These are phyloP conservation scores for Bubo blakistoni DNA, from an alignment of 2,113 vertebrate species.

Conservation along the genomic window DNA sequence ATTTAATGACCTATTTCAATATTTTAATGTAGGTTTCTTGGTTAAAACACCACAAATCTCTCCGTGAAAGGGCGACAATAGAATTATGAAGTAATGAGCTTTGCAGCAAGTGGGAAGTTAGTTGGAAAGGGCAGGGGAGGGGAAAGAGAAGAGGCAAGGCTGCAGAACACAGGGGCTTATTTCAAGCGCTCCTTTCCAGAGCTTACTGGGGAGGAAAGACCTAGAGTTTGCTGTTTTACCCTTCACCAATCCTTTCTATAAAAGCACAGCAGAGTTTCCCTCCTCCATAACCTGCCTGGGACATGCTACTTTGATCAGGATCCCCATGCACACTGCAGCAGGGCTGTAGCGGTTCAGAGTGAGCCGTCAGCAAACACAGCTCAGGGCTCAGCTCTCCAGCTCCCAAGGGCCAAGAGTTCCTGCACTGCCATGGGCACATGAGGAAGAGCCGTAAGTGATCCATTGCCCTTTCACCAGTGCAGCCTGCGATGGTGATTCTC, in stretches of 20 bases:
- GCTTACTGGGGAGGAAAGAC: neutral
- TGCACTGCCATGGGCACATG: neutral
- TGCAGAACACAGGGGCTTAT: fast-evolving
- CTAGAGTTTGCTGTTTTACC: neutral
- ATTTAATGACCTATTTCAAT: slow-evolving; percentile 64
- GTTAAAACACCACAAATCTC: slow-evolving; percentile 60
- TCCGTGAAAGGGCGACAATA: neutral
- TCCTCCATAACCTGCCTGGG: neutral
- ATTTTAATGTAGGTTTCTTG: slow-evolving; percentile 56
- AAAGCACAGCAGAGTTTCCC: neutral
- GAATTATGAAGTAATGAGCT: neutral
- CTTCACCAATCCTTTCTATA: neutral
- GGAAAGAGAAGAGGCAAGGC: neutral
- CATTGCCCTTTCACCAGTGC: neutral
- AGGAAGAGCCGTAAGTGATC: neutral
- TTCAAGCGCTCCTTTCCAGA: neutral
- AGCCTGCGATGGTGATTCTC: neutral
- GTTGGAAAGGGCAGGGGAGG: neutral
- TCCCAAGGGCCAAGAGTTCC: neutral
- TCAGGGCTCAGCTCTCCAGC: neutral
- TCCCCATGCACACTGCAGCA: neutral
- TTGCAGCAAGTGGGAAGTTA: neutral
- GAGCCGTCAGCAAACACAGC: neutral
- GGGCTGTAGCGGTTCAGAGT: neutral
- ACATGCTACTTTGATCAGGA: neutral